Base-by-base conservation (phyloP, 53 echinoderm and acorn worm genomes). In the Apostichopus leukothele region DNA sequence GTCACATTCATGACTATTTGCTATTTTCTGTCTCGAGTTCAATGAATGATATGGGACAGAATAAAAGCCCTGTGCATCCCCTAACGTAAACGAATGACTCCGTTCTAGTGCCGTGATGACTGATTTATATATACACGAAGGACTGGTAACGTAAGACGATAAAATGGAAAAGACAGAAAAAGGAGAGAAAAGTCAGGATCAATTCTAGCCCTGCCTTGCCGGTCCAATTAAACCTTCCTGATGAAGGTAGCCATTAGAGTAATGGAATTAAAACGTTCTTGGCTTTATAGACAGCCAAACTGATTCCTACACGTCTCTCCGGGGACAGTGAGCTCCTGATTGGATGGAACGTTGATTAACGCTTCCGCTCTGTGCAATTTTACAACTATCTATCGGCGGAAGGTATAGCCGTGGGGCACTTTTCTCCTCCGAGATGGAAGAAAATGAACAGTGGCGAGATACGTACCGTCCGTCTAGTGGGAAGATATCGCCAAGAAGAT, bases 251-350 rank as follows among this genome's bases (percentile, higher is more conserved):
- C 92, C 90, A 90, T 92, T 94, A 92, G 67, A 26, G 89, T 92
- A 94, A 94, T 94, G 90, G 92, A 80, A 94, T 92, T 94, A 94
- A 77, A 88, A 73, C 74, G 51, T 60, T 60, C 81, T 59, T 54
- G 53, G 81, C 81, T 81, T 81, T 81, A 16, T 3, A 81, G 81
- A 81, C 81, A 81, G 81, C 57, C 81, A 81, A 81, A 81, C 55
- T 55, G 81, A 81, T 81, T 81, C 81, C 59, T 81, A 19, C 59
- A 22, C 53, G 23, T 81, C 81, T 81, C 81, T 55, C 54, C n/a
- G 25, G 81, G 81, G 55, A 81, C 59, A 22, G 55, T 20, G 9
- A 14, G 81, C 81, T 81, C 59, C 71, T 67, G 86, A 86, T 86
- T 86, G 86, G 86, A 86, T 86, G 51, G 86, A 68, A 60, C 27